phyloP scores from a whole-genome alignment of 2,113 vertebrate species.

The Erinaceus europaeus region DNA sequence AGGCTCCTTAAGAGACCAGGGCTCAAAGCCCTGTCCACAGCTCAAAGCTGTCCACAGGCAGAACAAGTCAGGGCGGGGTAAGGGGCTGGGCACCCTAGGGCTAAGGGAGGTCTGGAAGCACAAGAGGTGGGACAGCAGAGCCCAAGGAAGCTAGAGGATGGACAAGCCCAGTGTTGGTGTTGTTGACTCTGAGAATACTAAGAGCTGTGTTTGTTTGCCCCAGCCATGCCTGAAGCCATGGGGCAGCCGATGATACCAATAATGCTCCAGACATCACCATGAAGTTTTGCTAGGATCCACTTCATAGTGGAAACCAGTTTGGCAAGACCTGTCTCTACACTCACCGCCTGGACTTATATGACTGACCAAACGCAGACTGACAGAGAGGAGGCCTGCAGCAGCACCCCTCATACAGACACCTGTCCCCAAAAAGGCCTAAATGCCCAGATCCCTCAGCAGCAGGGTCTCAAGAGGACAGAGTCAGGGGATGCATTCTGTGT shows the following conservation, averaged over 20 bases:
- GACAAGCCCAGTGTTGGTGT: no score
- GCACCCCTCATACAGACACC: neutral
- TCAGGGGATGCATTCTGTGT: fast-evolving
- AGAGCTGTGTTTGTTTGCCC: no score
- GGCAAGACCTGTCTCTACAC: neutral
- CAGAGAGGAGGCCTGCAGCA: neutral
- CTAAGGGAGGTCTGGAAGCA: neutral
- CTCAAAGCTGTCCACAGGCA: neutral
- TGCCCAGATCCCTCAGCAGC: neutral
- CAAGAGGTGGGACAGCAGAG: neutral
- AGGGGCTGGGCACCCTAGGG: neutral
- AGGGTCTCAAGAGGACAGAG: neutral
- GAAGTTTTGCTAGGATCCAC: neutral
- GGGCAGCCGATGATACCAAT: no score
- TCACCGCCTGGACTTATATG: neutral
- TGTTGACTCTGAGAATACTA: no score
- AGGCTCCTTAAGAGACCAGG: neutral
- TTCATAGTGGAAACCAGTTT: neutral
- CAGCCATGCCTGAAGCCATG: no score
- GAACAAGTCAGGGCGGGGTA: neutral
- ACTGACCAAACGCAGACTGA: neutral
- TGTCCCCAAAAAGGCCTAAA: neutral
- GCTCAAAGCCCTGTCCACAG: neutral
- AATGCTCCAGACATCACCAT: fast-evolving
- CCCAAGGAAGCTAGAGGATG: neutral